Percentiles rank a stretch among this genome's conserved stretches.
These are phyloP conservation scores for Rapana venosa DNA, from an alignment of 2,888 invertebrate species.

Conservation along the genomic window DNA sequence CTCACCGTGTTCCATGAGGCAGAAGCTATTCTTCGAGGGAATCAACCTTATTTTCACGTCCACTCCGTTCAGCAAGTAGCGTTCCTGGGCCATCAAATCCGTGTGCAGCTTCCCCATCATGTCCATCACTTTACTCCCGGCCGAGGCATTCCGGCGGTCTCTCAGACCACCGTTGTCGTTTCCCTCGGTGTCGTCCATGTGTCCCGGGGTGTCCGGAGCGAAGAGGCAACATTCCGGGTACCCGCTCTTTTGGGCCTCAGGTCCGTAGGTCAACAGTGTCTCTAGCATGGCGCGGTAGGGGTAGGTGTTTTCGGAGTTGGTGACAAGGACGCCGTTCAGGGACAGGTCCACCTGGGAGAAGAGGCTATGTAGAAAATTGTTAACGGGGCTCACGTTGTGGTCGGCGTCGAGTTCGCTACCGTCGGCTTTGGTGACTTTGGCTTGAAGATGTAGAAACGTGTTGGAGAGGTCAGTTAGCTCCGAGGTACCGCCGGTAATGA, in stretches of 20 bases:
- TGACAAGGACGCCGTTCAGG: constrained; percentile 47
- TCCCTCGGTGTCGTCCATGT: constrained; percentile 26
- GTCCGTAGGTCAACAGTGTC: constrained; percentile 42
- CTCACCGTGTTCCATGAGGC: neutral
- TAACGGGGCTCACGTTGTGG: constrained; percentile 38
- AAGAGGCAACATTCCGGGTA: constrained; percentile 11
- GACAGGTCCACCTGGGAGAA: constrained; percentile 50
- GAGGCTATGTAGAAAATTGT: constrained; percentile 28
- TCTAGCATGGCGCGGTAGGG: constrained; percentile 51
- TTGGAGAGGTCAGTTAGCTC: neutral
- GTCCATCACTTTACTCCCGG: constrained; percentile 32
- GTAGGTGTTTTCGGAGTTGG: constrained; percentile 44
- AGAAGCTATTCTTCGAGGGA: constrained; percentile 19
- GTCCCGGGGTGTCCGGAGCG: constrained; percentile 4
- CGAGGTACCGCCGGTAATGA: neutral
- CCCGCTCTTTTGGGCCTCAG: constrained; percentile 39
- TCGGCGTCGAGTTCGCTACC: constrained; percentile 14
- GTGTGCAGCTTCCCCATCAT: constrained; percentile 36
- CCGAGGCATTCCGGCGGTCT: neutral
- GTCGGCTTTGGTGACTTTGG: neutral
- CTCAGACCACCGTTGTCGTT: neutral
- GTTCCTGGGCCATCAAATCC: constrained; percentile 34
- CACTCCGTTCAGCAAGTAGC: constrained; percentile 42
- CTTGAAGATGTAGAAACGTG: neutral
- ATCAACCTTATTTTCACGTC: constrained; percentile 29